Conservation (phyloP, 1,140 invertebrate genomes). For the Probaryconus sp. region DNA sequence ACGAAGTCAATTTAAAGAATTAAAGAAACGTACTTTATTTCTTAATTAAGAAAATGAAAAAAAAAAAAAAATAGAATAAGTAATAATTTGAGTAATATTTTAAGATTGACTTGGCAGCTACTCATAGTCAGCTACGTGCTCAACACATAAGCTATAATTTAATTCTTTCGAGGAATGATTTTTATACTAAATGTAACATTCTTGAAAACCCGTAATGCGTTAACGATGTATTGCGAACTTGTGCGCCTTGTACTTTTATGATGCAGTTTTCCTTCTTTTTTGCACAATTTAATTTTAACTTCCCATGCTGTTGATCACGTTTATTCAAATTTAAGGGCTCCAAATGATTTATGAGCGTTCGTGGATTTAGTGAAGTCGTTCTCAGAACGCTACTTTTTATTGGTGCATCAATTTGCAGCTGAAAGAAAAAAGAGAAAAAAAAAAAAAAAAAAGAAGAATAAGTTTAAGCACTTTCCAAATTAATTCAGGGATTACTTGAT, state of each 20-base stretch:
- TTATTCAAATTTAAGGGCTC: neutral
- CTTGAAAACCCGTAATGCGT: constrained; percentile 50
- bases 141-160: constrained; percentile 54
- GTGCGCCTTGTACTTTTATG: constrained; percentile 59
- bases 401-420: constrained; percentile 47
- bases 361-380: constrained; percentile 44
- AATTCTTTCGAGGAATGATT: constrained; percentile 41
- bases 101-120: constrained; percentile 48
- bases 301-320: constrained; percentile 10
- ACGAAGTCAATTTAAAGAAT: constrained; percentile 5
- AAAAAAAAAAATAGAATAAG: too few relatives aligned
- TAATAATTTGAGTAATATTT: constrained; percentile 34
- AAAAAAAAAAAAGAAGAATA: neutral
- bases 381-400: constrained; percentile 48
- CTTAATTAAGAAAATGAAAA: too few relatives aligned
- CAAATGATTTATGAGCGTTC: constrained; percentile 34
- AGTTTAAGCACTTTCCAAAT: too few relatives aligned
- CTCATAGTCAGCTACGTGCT: constrained; percentile 49
- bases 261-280: constrained; percentile 19
- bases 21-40: constrained; percentile 8
- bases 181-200: constrained; percentile 53
- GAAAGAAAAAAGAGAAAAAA: constrained; percentile 6
- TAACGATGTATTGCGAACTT: constrained; percentile 58
- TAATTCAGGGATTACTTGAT: too few relatives aligned
- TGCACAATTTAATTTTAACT: constrained; percentile 8